Base-by-base conservation (phyloP, 23 tunicate species). In the Halocynthia aurantium region DNA sequence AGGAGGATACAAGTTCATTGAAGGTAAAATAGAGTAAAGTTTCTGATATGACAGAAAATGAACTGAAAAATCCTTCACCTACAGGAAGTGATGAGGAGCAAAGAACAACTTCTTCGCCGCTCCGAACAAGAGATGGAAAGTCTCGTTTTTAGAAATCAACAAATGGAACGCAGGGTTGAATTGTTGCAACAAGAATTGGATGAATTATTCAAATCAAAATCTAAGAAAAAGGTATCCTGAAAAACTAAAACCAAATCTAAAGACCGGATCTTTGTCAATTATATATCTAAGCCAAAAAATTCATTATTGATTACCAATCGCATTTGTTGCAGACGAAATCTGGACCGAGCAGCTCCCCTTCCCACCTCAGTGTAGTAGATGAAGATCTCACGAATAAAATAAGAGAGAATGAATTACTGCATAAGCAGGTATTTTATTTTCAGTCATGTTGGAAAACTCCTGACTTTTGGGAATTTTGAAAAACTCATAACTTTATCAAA, bases 61-160 rank as follows among this genome's bases (percentile, higher is more conserved):
- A 2, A 15, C 20, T 19, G 2, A 18, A 19, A 15, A 67, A 18
- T 11, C 74, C 5, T 2, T 40, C 50, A 31, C 44, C 1, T 74
- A 9, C 76, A 87, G 86, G 89, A 65, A 21, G 49, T 69, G 52
- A 64, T 92, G 66, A 84, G 81, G 63, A 74, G 77, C 50, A 92
- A 86, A 31, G 98, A 92, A 50, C 98, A 92, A 63, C 53, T 53
- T 5, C 75, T 86, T 49, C 82, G 98, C 5, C 78, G 98, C 8
- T 86, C 84, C 6, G 85, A 92, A 61, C 98, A 92, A 75, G 98
- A 92, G 74, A 86, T 92, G 67, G 98, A 92, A 40, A 92, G 98
- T 79, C 84, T 85, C 55, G 61, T 67, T 44, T 92, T 92, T 73
- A 78, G 98, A 58, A 86, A 90, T 79, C 82, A 82, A 64, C 98